These are phyloP conservation scores for Zosterops hypoxanthus DNA, from an alignment of 2,113 vertebrate genomes.

Conservation along the genomic window DNA sequence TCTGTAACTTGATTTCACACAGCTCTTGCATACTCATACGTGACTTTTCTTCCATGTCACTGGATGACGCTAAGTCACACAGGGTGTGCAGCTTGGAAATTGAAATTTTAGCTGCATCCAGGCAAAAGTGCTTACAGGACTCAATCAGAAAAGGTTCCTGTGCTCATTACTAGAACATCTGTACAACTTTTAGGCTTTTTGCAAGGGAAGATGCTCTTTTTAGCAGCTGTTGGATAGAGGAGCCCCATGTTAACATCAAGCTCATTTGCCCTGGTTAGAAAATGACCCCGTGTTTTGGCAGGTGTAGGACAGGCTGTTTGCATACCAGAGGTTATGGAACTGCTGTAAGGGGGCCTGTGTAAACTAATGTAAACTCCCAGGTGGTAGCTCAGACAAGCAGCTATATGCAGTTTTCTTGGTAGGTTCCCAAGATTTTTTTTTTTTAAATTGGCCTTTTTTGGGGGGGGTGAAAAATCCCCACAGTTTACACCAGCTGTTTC, in stretches of 20 bases:
- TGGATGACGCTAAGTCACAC: background rate
- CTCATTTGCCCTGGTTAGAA: background rate
- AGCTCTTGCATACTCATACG: background rate
- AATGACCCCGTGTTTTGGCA: background rate
- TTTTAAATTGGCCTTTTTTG: background rate
- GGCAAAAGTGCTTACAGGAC: background rate
- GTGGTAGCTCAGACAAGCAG: background rate
- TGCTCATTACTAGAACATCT: background rate
- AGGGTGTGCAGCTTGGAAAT: background rate
- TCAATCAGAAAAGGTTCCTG: background rate
- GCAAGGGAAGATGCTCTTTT: background rate
- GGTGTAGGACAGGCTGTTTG: background rate
- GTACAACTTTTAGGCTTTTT: background rate
- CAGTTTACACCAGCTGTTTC: background rate
- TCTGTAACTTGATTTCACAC: background rate
- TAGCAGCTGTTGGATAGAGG: background rate
- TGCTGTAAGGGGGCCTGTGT: rapidly evolving
- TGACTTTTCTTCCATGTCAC: background rate
- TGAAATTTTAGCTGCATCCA: background rate
- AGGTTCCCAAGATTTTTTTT: background rate
- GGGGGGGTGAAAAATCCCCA: background rate
- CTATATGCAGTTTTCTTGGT: background rate
- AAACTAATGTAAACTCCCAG: background rate
- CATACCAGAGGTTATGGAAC: background rate
- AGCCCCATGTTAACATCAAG: background rate